A percentile compares a stretch with the other conserved stretches of the same genome.
Conservation (phyloP, 2,797 vertebrate genomes). For the Anas acuta region DNA sequence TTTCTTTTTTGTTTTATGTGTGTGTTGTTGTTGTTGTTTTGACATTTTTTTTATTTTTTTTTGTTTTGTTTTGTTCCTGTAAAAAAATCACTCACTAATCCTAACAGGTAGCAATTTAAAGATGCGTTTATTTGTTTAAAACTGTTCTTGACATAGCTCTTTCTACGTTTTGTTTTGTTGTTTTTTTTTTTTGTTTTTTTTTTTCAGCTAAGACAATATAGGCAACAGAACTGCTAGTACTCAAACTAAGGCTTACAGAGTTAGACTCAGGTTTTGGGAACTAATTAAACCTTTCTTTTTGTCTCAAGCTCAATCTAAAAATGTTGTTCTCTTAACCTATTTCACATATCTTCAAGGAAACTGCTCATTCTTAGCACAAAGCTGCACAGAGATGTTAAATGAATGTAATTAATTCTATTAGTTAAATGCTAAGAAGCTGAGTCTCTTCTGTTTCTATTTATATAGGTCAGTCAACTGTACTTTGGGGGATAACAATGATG, state of each 20-base stretch:
- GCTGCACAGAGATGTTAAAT: not conserved
- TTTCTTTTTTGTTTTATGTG: not conserved
- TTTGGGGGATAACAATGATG: not conserved
- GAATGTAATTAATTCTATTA: not conserved
- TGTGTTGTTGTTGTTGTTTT: not conserved
- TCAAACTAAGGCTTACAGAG: not conserved
- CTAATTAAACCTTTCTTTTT: not conserved
- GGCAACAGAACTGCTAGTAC: constrained; percentile 2
- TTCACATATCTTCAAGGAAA: not conserved
- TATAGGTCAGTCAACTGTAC: not conserved
- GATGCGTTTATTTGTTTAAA: constrained; percentile 26
- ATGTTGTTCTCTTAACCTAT: not conserved
- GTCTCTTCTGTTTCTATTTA: not conserved
- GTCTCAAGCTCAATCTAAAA: not conserved
- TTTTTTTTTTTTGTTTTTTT: not conserved
- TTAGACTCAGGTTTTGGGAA: not conserved
- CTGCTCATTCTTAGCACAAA: not conserved
- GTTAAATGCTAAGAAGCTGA: not conserved
- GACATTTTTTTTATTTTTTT: not conserved
- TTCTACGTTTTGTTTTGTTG: not conserved
- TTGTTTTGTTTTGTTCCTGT: not conserved
- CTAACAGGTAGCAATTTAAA: constrained; percentile 9
- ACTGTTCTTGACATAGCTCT: not conserved
- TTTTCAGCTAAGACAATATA: not conserved
- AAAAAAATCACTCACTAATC: not conserved